These are phyloP conservation scores for Chionoecetes opilio DNA, from an alignment of 1,140 invertebrate species.

Conservation along the genomic window DNA sequence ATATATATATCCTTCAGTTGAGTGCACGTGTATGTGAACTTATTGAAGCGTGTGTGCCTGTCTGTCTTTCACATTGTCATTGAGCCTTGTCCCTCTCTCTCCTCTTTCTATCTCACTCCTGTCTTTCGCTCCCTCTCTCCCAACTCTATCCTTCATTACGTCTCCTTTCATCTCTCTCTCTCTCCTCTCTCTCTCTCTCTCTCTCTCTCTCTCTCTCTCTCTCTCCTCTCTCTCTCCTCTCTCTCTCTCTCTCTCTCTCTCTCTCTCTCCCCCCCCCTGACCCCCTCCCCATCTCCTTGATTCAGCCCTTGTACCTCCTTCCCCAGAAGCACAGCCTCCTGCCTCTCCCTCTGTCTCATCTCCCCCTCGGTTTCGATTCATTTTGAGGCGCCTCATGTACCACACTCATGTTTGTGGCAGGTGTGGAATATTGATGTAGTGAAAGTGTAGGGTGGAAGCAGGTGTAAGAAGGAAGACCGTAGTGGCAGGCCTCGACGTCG, in stretches of 20 bases:
- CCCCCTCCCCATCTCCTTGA: neutral
- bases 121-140: no score
- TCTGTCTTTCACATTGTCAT: no score
- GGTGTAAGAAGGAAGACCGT: neutral
- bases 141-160: no score
- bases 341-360: neutral
- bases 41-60: no score
- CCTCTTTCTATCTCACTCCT: no score
- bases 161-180: neutral
- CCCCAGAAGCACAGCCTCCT: no score
- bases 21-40: no score
- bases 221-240: neutral
- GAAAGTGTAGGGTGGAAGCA: neutral
- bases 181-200: slow-evolving; percentile 21
- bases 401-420: neutral
- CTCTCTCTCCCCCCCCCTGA: neutral
- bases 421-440: slow-evolving; percentile 29
- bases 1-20: no score
- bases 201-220: neutral
- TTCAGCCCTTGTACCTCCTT: neutral
- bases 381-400: neutral
- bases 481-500: neutral
- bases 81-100: no score
- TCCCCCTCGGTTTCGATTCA: neutral
- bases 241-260: neutral